Evolutionary conservation across 2,888 invertebrate genomes (phyloP), one percentile per base, ranked within the genome.

Genomic region (Ophioninae sp.): DNA sequence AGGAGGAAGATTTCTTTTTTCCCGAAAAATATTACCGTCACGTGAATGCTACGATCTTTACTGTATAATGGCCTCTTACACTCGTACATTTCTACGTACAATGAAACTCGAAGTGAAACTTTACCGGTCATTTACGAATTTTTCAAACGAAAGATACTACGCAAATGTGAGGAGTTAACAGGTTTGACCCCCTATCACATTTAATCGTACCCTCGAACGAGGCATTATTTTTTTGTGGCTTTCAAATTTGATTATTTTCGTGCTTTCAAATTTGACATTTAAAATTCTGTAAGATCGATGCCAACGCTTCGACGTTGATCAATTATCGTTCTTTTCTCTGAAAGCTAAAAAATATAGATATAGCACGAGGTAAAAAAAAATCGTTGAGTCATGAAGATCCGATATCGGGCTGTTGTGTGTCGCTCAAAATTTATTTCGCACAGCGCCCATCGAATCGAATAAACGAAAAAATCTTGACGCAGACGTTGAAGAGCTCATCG

Each of bases 1-100:
- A 82, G 80, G 88, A 86, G 86, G 30, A 74, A 83, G 75, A 78
- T 71, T 63, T 51, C 63, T 80, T 81, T 83, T 78, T 90, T 90
- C 90, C 90, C 88, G 85, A 86, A 88, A 90, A 91, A 90, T 91
- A 90, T 91, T 91, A 90, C 87, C 87, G 87, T 88, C 89, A 88
- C 87, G 88, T 87, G 87, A 87, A 84, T 82, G 85, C 88, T 88
- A 87, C 89, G 88, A 90, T 89, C 88, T 89, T 86, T 65, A 85
- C 86, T 13, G 85, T 87, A 85, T 89, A 90, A 89, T 89, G 87
- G 88, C 85, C 87, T 85, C 56, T 39, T 7, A 37, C 10, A 7
- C 44, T 6, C 51, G 30, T 10, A 64, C 30, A 37, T 56, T 56
- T 75, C 37, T n/a, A 20, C 37, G 64, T 23, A 20, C 8, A 56